Evolutionary conservation across 2,888 invertebrate genomes (phyloP), one percentile per base, ranked within the genome.

Genomic region (Icerya purchasi): DNA sequence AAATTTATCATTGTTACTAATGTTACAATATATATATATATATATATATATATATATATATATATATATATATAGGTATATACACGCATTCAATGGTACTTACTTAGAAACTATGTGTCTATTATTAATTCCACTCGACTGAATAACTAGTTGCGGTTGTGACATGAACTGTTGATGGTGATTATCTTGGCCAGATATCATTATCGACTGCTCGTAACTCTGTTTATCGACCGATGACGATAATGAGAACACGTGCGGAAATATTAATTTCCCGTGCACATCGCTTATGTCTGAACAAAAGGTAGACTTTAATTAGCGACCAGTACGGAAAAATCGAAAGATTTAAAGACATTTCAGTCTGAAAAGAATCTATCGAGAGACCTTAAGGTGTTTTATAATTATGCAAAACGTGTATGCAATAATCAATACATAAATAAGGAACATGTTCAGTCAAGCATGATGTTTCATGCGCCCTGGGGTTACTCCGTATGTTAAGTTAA

Each of bases 231-330:
- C 14, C 8, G 36, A 36, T 23, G 51, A 23, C 20, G 55, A 20
- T 2, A 55, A 56, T 19, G 56, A 23, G 25, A 54, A 60, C 20
- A 59, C 59, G 50, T 61, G 61, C n/a, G 61, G 61, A 59, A 61
- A 59, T 18, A 61, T 56, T 14, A 61, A 51, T 24, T 61, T 61
- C 1, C 54, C 22, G 5, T 54, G 36, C 5, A 36, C 36, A 14
- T 36, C 36, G 36, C 14, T 36, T 36, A 36, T 14, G 14, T 5
- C 36, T 36, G n/a, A n/a, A n/a, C n/a, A n/a, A n/a, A n/a, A n/a
- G n/a, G n/a, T n/a, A n/a, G n/a, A n/a, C n/a, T n/a, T n/a, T n/a
- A n/a, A n/a, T n/a, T n/a, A n/a, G n/a, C n/a, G n/a, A n/a, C n/a
- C n/a, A n/a, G n/a, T n/a, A n/a, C n/a, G n/a, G n/a, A n/a, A n/a